Evolutionary conservation across 2,797 vertebrate genomes (phyloP), one percentile per base, ranked within the genome.

Genomic region (Acrocephalus scirpaceus): DNA sequence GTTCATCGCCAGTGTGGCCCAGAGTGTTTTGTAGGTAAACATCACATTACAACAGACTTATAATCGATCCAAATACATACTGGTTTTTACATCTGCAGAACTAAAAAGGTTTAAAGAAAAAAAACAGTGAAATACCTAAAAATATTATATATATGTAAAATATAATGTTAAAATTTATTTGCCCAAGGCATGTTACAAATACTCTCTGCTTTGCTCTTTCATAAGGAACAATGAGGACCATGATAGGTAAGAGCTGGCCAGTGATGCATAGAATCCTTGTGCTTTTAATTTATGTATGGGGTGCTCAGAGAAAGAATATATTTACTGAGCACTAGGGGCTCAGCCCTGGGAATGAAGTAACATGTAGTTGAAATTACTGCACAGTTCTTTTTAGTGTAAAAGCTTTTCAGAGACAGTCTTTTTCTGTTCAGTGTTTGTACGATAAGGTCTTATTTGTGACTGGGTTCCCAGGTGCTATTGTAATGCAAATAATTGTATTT

Each of bases 21-120:
- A 73, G 81, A 86, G 80, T 94, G 82, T 89, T 97, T 95, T 96
- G 50, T 84, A 96, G 94, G 86, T 91, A 95, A 97, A 95, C 61
- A 92, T 67, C 64, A 74, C 11, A 17, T 93, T 96, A 89, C 36
- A 90, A 74, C 20, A 95, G 92, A 89, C 69, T 73, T 23, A 22
- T 20, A 83, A 94, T 93, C 92, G 95, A 92, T 94, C 79, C 79
- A 17, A 83, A 91, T 93, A 66, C 70, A 66, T 53, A 62, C 44
- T n/a, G 61, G 61, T 78, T 95, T 86, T 84, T 25, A 32, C 44
- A 83, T 82, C 69, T 79, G 94, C 69, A 88, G 80, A 90, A 93
- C 5, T 61, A 56, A 69, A 79, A 72, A 40, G 40, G 40, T 58
- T 67, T 73, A 85, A 62, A 78, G 48, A 7, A 34, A 36, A 86